Evolutionary conservation across 2,797 vertebrate genomes (phyloP).

Genomic region (Moxostoma hubbsi): DNA sequence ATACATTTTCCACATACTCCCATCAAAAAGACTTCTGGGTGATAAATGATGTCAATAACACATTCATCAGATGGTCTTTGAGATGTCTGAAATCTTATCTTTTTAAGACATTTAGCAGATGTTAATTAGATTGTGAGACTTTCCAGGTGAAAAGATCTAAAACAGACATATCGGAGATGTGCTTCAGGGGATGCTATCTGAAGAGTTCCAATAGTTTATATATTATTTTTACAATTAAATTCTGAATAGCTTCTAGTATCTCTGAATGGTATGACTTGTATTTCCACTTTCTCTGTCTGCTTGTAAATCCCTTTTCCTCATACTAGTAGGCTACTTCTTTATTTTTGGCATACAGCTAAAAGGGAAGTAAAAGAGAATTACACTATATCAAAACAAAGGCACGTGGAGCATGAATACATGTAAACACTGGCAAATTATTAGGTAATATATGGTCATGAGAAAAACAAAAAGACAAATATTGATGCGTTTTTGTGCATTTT

Average conservation of each 20-base stretch:
- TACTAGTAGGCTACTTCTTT: slow-evolving; percentile 11
- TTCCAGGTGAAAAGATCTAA: too few species aligned
- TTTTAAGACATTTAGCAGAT: too few species aligned
- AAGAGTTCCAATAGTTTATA: background rate
- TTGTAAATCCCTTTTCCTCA: background rate
- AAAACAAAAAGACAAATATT: background rate
- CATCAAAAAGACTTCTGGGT: too few species aligned
- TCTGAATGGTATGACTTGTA: too few species aligned
- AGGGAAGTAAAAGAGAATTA: slow-evolving; percentile 16
- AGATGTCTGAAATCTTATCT: too few species aligned
- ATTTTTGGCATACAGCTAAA: background rate
- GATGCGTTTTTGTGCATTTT: background rate
- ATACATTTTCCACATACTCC: too few species aligned
- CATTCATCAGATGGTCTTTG: too few species aligned
- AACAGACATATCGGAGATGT: too few species aligned
- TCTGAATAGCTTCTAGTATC: too few species aligned
- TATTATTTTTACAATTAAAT: background rate
- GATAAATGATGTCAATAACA: too few species aligned
- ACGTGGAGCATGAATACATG: slow-evolving; percentile 24
- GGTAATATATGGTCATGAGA: too few species aligned
- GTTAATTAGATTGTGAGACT: too few species aligned
- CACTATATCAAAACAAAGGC: slow-evolving; percentile 45
- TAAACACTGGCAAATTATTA: background rate
- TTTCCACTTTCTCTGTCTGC: background rate
- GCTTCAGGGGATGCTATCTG: background rate